Evolutionary conservation across 2,888 invertebrate genomes (phyloP).

Genomic region (Cosmopolites sordidus): DNA sequence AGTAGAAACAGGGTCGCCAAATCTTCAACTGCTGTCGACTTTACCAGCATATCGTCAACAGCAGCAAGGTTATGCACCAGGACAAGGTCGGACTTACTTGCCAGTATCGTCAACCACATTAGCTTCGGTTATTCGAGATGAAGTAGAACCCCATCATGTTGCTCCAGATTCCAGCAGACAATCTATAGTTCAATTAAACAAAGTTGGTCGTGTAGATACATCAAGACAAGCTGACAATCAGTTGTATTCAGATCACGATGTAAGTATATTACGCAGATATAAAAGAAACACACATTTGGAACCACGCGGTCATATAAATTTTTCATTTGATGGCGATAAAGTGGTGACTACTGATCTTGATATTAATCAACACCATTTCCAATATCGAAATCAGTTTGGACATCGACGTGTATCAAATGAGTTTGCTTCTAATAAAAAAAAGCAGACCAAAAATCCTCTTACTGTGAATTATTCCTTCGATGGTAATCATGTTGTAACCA

Average conservation of each 20-base stretch:
- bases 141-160: background rate
- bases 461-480: background rate
- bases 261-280: background rate
- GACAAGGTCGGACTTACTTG: conserved; percentile 10
- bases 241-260: background rate
- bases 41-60: background rate
- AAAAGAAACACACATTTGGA: background rate
- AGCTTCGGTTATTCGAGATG: background rate
- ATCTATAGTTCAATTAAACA: background rate
- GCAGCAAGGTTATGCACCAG: conserved; percentile 2
- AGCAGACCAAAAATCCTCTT: background rate
- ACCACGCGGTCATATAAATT: conserved; percentile 5
- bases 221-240: background rate
- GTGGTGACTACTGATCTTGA: conserved; percentile 11
- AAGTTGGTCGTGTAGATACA: background rate
- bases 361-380: background rate
- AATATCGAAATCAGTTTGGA: background rate
- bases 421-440: background rate
- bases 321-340: conserved; percentile 14
- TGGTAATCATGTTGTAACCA: background rate
- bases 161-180: background rate
- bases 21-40: background rate
- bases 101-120: background rate
- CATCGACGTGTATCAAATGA: background rate
- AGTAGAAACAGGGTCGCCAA: background rate